Conservation (phyloP, 1,140 invertebrate species). For the Spodoptera litura region DNA sequence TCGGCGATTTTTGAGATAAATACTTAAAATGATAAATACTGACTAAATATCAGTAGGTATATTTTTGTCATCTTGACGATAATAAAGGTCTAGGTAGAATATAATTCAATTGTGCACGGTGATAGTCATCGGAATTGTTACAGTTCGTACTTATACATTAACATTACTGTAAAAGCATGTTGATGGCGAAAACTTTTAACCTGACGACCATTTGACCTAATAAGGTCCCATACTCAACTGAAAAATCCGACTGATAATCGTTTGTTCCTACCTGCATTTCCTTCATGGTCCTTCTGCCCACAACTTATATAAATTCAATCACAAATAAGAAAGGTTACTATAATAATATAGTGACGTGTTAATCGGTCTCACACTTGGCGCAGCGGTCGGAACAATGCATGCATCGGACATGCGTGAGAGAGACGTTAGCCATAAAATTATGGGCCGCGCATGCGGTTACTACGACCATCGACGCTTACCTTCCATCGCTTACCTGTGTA, state of each 20-base stretch:
- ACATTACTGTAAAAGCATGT: no score
- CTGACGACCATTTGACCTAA: no score
- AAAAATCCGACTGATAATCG: neutral
- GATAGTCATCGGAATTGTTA: no score
- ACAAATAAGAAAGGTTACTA: neutral
- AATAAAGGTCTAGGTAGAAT: no score
- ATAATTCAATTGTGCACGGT: no score
- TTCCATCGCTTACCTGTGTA: neutral
- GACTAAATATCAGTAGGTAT: no score
- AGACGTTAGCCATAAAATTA: slow-evolving; percentile 28
- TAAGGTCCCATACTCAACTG: no score
- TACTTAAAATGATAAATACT: no score
- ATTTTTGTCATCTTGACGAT: no score
- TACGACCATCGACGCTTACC: neutral
- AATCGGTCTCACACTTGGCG: slow-evolving; percentile 19
- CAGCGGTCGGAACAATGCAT: slow-evolving; percentile 16
- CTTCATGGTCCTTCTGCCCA: slow-evolving; percentile 4
- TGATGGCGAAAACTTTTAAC: no score
- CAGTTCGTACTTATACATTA: no score
- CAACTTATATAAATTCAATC: neutral
- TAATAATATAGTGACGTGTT: slow-evolving; percentile 30
- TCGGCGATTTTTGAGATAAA: no score
- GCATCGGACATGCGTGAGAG: neutral
- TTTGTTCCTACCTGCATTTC: neutral
- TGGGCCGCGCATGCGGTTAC: slow-evolving; percentile 21